Conservation (phyloP, 2,797 vertebrate genomes). For the Sardinella longiceps region DNA sequence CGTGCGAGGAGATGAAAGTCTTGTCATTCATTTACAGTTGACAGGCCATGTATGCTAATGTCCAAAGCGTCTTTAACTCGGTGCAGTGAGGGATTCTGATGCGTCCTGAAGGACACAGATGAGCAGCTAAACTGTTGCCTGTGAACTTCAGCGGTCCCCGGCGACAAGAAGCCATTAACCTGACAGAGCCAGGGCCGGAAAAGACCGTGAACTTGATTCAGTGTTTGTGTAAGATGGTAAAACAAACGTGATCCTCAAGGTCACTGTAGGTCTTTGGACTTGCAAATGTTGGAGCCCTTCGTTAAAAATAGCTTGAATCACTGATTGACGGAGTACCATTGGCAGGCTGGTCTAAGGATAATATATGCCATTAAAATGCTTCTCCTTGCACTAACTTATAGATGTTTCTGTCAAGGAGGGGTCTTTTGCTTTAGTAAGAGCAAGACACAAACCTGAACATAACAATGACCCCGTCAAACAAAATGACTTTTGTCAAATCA, state of each 20-base stretch:
- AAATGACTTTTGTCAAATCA: constrained; percentile 57
- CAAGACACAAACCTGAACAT: constrained; percentile 18
- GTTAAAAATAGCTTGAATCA: constrained; percentile 1
- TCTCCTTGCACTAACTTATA: constrained; percentile 26
- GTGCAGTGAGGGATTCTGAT: constrained; percentile 41
- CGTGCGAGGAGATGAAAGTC: constrained; percentile 73
- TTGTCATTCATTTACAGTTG: constrained; percentile 74
- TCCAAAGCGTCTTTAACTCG: constrained; percentile 68
- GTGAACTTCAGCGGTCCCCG: not conserved
- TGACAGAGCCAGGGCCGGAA: not conserved
- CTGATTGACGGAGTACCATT: constrained; percentile 14
- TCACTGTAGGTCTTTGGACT: constrained; percentile 13
- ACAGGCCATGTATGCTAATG: constrained; percentile 75
- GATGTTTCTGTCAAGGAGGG: constrained; percentile 6
- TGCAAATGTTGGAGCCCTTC: constrained; percentile 12
- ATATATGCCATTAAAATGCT: constrained; percentile 26
- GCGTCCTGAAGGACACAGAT: constrained; percentile 6
- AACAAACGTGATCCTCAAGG: constrained; percentile 1
- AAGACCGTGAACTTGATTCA: constrained; percentile 6
- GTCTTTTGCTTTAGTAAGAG: not conserved
- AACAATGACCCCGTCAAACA: constrained; percentile 58
- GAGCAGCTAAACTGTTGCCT: not conserved
- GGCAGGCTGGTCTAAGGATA: constrained; percentile 20
- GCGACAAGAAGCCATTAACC: not conserved
- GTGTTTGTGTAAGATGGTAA: constrained; percentile 10